These are phyloP conservation scores for Porites lutea DNA, from an alignment of 64 coral and sea anemone species.

Conservation along the genomic window DNA sequence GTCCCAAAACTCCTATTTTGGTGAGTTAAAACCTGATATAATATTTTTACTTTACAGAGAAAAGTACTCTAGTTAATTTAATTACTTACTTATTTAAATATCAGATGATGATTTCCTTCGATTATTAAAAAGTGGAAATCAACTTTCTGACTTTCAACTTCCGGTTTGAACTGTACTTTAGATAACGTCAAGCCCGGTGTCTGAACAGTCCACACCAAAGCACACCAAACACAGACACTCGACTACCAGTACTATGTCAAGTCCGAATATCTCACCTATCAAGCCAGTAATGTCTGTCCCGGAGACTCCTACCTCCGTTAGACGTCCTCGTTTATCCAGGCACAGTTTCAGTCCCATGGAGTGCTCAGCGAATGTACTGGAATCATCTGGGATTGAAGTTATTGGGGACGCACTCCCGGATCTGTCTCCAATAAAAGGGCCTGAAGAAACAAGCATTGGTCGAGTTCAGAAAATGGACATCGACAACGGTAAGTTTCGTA, in stretches of 20 bases:
- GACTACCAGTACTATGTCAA: constrained; percentile 43
- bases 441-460: neutral
- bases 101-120: too few species aligned
- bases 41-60: too few species aligned
- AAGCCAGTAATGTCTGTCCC: constrained; percentile 16
- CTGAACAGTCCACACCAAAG: constrained; percentile 34
- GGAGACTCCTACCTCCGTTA: constrained; percentile 3
- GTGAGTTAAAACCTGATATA: constrained; percentile 32
- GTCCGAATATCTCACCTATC: constrained; percentile 37
- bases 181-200: constrained; percentile 56
- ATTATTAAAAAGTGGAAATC: too few species aligned
- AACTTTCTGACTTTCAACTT: too few species aligned
- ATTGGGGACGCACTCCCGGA: constrained; percentile 52
- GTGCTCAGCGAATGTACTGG: neutral
- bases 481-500: neutral
- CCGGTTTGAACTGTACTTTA: neutral
- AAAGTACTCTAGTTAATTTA: too few species aligned
- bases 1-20: constrained; percentile 61
- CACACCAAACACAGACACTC: constrained; percentile 4
- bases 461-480: neutral
- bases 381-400: constrained; percentile 59
- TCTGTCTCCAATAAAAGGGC: constrained; percentile 65
- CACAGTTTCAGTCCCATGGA: constrained; percentile 35
- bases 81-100: too few species aligned
- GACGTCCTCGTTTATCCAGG: neutral